Evolutionary conservation across 2,797 vertebrate genomes (phyloP), one percentile per base, ranked within the genome.

Genomic region (Dromococcyx pavoninus): DNA sequence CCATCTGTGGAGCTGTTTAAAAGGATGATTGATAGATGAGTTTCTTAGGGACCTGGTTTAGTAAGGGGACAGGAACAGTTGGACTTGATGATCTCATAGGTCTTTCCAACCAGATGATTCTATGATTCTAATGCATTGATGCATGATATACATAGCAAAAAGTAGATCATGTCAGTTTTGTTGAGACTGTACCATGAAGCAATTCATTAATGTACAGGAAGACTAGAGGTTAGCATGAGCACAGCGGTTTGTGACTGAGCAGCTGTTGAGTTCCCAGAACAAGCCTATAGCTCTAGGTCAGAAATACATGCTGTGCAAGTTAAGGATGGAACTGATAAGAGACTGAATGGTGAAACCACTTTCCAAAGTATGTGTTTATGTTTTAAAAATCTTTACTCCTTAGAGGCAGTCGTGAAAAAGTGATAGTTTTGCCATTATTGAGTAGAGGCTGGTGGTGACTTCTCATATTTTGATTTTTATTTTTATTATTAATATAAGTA

Each of bases 51-150:
- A n/a, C n/a, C n/a, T n/a, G n/a, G n/a, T n/a, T n/a, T n/a, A n/a
- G n/a, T n/a, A n/a, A n/a, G n/a, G n/a, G n/a, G n/a, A n/a, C n/a
- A n/a, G n/a, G n/a, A n/a, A n/a, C n/a, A n/a, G n/a, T n/a, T n/a
- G n/a, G n/a, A n/a, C n/a, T n/a, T n/a, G n/a, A n/a, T n/a, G n/a
- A n/a, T n/a, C n/a, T n/a, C n/a, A n/a, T n/a, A n/a, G n/a, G n/a
- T n/a, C n/a, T n/a, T n/a, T n/a, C n/a, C n/a, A n/a, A n/a, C n/a
- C n/a, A n/a, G n/a, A n/a, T n/a, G n/a, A n/a, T n/a, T n/a, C n/a
- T n/a, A n/a, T n/a, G n/a, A n/a, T n/a, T n/a, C n/a, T n/a, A n/a
- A 84, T 94, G 54, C 86, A 83, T 54, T 72, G 65, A 72, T 84
- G 73, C 24, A 5, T 88, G 66, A 76, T 82, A 48, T 2, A n/a